Base-by-base conservation (phyloP, 2,888 invertebrate genomes). In the Apamea sordens region DNA sequence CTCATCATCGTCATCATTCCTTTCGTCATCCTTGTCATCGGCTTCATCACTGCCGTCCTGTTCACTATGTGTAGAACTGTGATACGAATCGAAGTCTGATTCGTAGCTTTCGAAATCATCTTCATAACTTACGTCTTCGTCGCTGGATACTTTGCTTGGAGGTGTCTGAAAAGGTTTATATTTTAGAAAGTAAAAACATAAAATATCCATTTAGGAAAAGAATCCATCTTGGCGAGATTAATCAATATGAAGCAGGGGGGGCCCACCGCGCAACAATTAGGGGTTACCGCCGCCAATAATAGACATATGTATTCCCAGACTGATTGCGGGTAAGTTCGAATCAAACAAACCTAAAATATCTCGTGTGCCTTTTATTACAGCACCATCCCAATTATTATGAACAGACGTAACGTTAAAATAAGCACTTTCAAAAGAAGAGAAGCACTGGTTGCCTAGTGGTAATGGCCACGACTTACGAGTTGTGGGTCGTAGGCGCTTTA, bases 21-120 rank as follows among this genome's bases (percentile, higher is more conserved):
- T 77, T 36, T 76, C 77, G 24, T 78, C 84, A 61, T 79, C 80
- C 64, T 83, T 77, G 15, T 79, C 80, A n/a, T 61, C 71, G 5
- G 85, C 69, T 56, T 82, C 83, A 79, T 83, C 78, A 80, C 80
- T 76, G 8, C 68, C 79, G 28, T 76, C 77, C 24, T 82, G 88
- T 63, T 90, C 84, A 63, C 88, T 87, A 18, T 71, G 81, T 85
- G 86, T 41, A 63, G 89, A 86, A 80, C 94, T 95, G 70, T 95
- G 95, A 77, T 96, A 96, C 0, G 97, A 96, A 21, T 97, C 97
- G 74, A 97, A 97, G 85, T 97, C 97, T 0, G 97, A 97, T 86
- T 96, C 97, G 85, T 97, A 97, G 68, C 96, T 97, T 77, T 97
- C 97, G 64, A 97, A 97, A 76, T 97, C 97, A n/a, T 97, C 97